These are phyloP conservation scores for Hydra vulgaris DNA, from an alignment of 30 jellyfish, hydroid and myxozoan species.

Conservation along the genomic window DNA sequence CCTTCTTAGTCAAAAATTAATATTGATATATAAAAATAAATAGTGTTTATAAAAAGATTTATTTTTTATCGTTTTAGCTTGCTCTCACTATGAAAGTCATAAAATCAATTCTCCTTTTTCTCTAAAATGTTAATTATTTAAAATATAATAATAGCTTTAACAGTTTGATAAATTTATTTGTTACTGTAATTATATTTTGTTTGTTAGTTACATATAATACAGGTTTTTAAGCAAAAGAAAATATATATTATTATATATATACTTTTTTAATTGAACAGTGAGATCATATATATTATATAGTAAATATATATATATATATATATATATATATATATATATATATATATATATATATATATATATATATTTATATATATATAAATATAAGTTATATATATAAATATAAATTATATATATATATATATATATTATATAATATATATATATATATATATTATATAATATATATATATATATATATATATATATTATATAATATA, in stretches of 20 bases:
- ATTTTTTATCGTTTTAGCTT: neutral
- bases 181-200: neutral
- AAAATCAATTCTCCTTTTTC: neutral
- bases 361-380: too few relatives aligned
- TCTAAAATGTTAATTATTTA: neutral
- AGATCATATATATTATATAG: neutral
- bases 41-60: neutral
- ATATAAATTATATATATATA: too few relatives aligned
- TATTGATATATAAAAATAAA: too few relatives aligned
- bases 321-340: too few relatives aligned
- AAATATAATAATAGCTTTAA: neutral
- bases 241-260: too few relatives aligned
- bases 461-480: too few relatives aligned
- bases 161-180: neutral
- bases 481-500: too few relatives aligned
- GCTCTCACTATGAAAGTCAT: neutral
- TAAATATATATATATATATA: too few relatives aligned
- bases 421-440: too few relatives aligned
- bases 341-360: too few relatives aligned
- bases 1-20: neutral
- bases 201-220: neutral
- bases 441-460: too few relatives aligned
- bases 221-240: neutral
- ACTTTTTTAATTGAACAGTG: neutral
- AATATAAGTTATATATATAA: too few relatives aligned